Base-by-base conservation (phyloP, 2,113 vertebrate species). In the Odobenus rosmarus region DNA sequence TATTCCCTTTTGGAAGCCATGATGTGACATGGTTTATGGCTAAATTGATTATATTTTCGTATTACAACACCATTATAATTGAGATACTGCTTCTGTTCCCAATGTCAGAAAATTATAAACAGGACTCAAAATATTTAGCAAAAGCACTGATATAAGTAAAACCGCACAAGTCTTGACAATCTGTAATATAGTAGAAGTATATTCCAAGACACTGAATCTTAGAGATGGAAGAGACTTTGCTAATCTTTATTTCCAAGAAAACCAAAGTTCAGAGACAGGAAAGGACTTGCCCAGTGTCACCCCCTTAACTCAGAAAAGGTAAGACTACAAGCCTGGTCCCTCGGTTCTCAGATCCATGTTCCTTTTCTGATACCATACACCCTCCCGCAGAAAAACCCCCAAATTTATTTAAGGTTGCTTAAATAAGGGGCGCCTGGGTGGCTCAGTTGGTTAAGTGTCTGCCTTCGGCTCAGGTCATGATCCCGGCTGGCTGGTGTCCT, bases 11-110 rank as follows among this genome's bases (percentile, higher is more conserved):
- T 61, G 82, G 88, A 91, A 95, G 80, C 8, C 3, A 18, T 62
- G 61, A 51, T 15, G 77, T 83, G 67, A 57, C 80, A 87, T 36
- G 76, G 76, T 64, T 97, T 71, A 53, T 81, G 61, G 72, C 69
- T 95, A 92, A 96, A 81, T 61, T 36, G 72, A 92, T 87, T 81
- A 79, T 53, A 64, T 74, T 94, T 97, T 92, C 67, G 82, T 86
- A 49, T 57, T 36, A 83, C 93, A 95, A 79, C 59, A 88, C 3
- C 61, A 72, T 90, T 85, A 46, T 57, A 89, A 89, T 64, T 28
- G 77, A 96, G 39, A 93, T 39, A 46, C 88, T 92, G 8, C 33
- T 93, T 93, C 59, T 82, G 71, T 72, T 90, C 42, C 84, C 33
- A 88, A 53, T 88, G 81, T 67, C n/a, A 97, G 67, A 72, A 97